Evolutionary conservation across 2,797 vertebrate species (phyloP).

Genomic region (Alca torda): DNA sequence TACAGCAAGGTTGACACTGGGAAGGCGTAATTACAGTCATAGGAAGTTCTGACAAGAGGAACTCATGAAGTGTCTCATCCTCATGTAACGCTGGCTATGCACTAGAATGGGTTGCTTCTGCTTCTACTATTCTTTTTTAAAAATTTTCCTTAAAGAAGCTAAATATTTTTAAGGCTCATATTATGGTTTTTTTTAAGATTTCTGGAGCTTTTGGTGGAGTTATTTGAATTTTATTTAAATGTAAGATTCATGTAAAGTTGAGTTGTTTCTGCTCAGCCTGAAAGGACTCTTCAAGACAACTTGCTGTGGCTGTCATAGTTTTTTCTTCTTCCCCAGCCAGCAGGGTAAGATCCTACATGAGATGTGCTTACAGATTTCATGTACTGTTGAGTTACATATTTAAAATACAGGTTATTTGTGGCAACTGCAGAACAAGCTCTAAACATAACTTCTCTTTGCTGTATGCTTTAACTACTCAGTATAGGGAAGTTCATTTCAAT

Average conservation of each 20-base stretch:
- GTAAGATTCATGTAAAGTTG: neutral
- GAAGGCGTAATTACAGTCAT: slow-evolving; percentile 6
- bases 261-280: neutral
- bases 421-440: neutral
- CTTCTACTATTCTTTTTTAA: neutral
- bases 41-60: slow-evolving; percentile 12
- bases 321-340: neutral
- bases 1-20: neutral
- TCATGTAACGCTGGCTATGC: neutral
- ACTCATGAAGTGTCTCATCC: neutral
- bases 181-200: neutral
- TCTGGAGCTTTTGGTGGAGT: neutral
- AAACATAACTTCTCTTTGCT: neutral
- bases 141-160: neutral
- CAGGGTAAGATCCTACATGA: neutral
- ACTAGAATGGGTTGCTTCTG: neutral
- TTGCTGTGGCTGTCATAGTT: neutral
- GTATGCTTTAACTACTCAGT: neutral
- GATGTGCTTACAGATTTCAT: neutral
- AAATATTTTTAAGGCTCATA: neutral
- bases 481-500: neutral
- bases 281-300: neutral
- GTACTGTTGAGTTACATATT: neutral
- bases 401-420: neutral
- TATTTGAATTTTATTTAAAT: slow-evolving; percentile 20